A percentile compares a stretch with the other conserved stretches of the same genome.
These are phyloP conservation scores for Megalurothrips usitatus DNA, from an alignment of 2,888 invertebrate genomes.

Conservation along the genomic window DNA sequence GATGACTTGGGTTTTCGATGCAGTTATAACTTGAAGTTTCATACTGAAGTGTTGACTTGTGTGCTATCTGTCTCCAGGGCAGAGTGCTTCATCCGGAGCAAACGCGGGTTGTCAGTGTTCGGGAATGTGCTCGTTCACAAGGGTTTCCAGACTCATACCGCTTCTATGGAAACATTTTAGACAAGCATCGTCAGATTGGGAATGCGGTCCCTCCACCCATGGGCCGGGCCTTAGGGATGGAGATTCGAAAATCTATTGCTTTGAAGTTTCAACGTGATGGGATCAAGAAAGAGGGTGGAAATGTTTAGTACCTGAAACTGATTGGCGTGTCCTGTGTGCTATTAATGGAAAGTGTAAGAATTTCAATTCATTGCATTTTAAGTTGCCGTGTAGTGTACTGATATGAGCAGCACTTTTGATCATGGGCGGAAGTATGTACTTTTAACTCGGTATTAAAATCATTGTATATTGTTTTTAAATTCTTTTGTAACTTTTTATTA, in stretches of 20 bases:
- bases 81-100: conserved; percentile 77
- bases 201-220: conserved; percentile 85
- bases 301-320: background rate
- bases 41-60: background rate
- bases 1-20: background rate
- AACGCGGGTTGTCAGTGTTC: conserved; percentile 74
- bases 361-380: no score
- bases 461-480: background rate
- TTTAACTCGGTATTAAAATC: no score
- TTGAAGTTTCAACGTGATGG: background rate
- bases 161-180: conserved; percentile 69
- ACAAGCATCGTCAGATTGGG: conserved; percentile 77
- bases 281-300: background rate
- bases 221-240: conserved; percentile 68
- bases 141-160: conserved; percentile 74
- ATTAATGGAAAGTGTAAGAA: no score
- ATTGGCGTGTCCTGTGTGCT: no score
- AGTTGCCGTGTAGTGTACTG: no score
- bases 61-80: conserved; percentile 49
- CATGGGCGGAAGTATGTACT: no score
- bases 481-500: background rate
- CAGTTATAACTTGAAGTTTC: background rate
- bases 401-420: no score
- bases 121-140: conserved; percentile 83
- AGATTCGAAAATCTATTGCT: conserved; percentile 55